Percentiles rank a stretch among this genome's conserved stretches.
Conservation (phyloP, 2,113 vertebrate species). For the Platichthys stellatus region DNA sequence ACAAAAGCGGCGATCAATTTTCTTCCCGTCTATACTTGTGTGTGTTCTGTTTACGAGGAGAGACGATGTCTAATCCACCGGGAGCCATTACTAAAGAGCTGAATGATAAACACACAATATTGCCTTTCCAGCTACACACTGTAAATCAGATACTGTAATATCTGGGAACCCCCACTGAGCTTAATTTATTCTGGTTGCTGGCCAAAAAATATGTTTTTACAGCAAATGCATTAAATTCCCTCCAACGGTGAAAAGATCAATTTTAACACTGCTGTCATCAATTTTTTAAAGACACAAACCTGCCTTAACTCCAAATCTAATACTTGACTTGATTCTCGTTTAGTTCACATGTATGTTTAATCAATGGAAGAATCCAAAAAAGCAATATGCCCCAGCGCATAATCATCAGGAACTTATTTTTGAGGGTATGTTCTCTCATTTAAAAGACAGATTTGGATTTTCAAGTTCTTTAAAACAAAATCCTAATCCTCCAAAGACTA, state of each 20-base stretch:
- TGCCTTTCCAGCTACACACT: constrained; percentile 47
- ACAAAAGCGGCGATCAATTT: too few relatives aligned
- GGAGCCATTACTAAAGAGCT: constrained; percentile 41
- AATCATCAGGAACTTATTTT: too few relatives aligned
- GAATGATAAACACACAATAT: constrained; percentile 62
- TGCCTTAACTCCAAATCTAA: constrained; percentile 26
- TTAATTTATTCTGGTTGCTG: constrained; percentile 59
- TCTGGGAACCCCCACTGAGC: constrained; percentile 21
- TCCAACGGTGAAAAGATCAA: constrained; percentile 35
- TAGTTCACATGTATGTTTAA: neutral
- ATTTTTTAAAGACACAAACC: constrained; percentile 49
- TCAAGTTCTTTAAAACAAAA: too few relatives aligned
- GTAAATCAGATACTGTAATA: constrained; percentile 52
- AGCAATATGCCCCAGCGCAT: too few relatives aligned
- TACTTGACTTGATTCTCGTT: neutral
- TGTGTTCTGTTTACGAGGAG: constrained; percentile 48
- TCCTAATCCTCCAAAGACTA: too few relatives aligned
- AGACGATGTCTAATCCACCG: constrained; percentile 6
- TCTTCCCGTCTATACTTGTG: neutral
- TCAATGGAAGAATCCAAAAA: neutral
- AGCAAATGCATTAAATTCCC: constrained; percentile 60
- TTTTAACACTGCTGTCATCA: constrained; percentile 34
- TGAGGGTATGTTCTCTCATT: too few relatives aligned
- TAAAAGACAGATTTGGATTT: too few relatives aligned
- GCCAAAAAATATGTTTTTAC: constrained; percentile 57